Percentiles rank a stretch among this genome's conserved stretches.
These are phyloP conservation scores for Agriopis leucophaearia DNA, from an alignment of 2,888 invertebrate species.

Conservation along the genomic window DNA sequence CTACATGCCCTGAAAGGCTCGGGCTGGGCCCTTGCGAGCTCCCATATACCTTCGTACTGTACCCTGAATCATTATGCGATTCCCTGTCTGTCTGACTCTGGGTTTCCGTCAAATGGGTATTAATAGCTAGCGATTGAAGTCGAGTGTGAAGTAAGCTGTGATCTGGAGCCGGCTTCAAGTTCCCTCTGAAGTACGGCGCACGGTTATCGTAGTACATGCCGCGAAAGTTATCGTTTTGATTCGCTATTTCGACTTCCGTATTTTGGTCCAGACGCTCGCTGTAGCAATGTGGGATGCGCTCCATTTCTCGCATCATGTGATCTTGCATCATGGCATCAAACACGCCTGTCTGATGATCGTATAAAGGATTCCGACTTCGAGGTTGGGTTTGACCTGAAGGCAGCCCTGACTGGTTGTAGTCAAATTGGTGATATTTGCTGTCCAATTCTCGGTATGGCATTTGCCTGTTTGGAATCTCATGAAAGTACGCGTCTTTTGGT, in stretches of 20 bases:
- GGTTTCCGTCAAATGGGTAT: constrained; percentile 79
- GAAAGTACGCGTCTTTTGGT: constrained; percentile 88
- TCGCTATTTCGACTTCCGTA: constrained; percentile 81
- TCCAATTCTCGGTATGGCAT: constrained; percentile 69
- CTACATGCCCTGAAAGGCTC: constrained; percentile 88
- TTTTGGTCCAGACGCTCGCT: constrained; percentile 80
- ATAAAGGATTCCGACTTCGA: constrained; percentile 77
- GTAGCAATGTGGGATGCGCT: constrained; percentile 82
- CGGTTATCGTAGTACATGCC: constrained; percentile 74
- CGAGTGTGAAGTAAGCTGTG: constrained; percentile 78
- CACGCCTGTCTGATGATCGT: constrained; percentile 77
- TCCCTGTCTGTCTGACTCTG: constrained; percentile 87
- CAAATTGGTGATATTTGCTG: constrained; percentile 65
- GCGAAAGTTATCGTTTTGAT: constrained; percentile 77
- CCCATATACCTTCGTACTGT: constrained; percentile 93
- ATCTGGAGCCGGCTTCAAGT: constrained; percentile 70
- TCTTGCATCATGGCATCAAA: constrained; percentile 85
- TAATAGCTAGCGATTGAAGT: constrained; percentile 80
- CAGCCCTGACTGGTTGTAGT: constrained; percentile 72
- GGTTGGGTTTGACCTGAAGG: constrained; percentile 69
- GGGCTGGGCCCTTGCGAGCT: constrained; percentile 93
- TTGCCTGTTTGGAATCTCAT: constrained; percentile 85
- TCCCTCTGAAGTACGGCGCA: constrained; percentile 62
- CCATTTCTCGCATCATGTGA: constrained; percentile 82
- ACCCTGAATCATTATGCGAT: constrained; percentile 94